phyloP scores from a whole-genome alignment of 2,888 invertebrate genomes.

The Caenorhabditis macrosperma region DNA sequence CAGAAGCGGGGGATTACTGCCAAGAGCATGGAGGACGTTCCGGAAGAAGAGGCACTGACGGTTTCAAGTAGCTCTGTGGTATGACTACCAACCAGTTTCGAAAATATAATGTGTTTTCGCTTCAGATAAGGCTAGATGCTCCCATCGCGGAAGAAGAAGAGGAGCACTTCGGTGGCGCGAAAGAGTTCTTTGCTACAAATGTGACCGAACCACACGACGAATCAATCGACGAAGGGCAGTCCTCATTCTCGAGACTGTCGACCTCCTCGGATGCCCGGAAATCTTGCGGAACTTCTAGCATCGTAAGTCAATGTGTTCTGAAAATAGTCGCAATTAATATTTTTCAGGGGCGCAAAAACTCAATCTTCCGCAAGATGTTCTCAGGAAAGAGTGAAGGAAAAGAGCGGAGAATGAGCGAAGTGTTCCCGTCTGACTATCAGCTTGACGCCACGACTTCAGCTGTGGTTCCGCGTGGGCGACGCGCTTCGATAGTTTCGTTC shows the following conservation, averaged over 20 bases:
- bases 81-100: too few species aligned
- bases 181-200: conserved; percentile 38
- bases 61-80: conserved; percentile 9
- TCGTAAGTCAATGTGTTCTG: conserved; percentile 26
- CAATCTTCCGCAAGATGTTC: conserved; percentile 48
- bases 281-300: conserved; percentile 8
- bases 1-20: conserved; percentile 24
- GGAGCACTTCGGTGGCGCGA: conserved; percentile 41
- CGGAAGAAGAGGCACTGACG: conserved; percentile 46
- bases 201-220: conserved; percentile 14
- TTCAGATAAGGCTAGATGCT: conserved; percentile 18
- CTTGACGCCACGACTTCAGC: not conserved
- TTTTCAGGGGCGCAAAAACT: conserved; percentile 44
- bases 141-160: conserved; percentile 36
- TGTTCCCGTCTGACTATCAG: not conserved
- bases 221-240: conserved; percentile 34
- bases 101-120: too few species aligned
- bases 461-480: not conserved
- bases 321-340: not conserved
- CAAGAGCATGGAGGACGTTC: conserved; percentile 57
- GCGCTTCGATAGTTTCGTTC: conserved; percentile 38
- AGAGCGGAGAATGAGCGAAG: conserved; percentile 49
- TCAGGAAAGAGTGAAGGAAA: conserved; percentile 9
- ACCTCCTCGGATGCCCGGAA: conserved; percentile 23
- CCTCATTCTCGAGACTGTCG: conserved; percentile 30